These are phyloP conservation scores for Rhizoglyphus robini DNA, from an alignment of 1,140 invertebrate species.

Conservation along the genomic window DNA sequence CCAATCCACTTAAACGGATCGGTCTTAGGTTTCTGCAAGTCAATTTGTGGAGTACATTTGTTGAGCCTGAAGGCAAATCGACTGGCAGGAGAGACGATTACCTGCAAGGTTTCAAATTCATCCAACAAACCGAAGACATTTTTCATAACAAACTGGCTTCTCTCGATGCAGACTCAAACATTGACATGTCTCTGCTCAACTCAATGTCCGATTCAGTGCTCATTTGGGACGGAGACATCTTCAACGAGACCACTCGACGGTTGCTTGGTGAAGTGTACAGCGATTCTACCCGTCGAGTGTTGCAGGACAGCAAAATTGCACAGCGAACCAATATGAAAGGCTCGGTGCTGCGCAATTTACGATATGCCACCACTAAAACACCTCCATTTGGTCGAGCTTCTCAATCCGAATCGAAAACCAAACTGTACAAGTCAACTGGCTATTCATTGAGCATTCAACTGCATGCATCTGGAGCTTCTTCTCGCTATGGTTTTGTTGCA, in stretches of 20 bases:
- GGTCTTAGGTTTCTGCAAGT: conserved; percentile 79
- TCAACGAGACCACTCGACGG: conserved; percentile 58
- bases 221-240: conserved; percentile 82
- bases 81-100: background rate
- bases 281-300: conserved; percentile 33
- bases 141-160: background rate
- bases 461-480: conserved; percentile 83
- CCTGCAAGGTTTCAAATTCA: background rate
- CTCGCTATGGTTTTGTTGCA: conserved; percentile 88
- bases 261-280: conserved; percentile 51
- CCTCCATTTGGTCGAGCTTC: too few species aligned
- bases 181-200: background rate
- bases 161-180: conserved; percentile 46
- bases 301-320: background rate
- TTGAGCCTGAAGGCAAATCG: background rate
- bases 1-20: conserved; percentile 64
- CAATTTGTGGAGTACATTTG: conserved; percentile 44
- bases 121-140: background rate
- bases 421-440: conserved; percentile 25
- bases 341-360: background rate
- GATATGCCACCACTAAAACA: background rate
- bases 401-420: background rate
- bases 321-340: background rate
- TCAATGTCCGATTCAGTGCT: conserved; percentile 61
- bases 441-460: conserved; percentile 70